Base-by-base conservation (phyloP, 92 coral and sea anemone species). In the Palythoa grandiflora region DNA sequence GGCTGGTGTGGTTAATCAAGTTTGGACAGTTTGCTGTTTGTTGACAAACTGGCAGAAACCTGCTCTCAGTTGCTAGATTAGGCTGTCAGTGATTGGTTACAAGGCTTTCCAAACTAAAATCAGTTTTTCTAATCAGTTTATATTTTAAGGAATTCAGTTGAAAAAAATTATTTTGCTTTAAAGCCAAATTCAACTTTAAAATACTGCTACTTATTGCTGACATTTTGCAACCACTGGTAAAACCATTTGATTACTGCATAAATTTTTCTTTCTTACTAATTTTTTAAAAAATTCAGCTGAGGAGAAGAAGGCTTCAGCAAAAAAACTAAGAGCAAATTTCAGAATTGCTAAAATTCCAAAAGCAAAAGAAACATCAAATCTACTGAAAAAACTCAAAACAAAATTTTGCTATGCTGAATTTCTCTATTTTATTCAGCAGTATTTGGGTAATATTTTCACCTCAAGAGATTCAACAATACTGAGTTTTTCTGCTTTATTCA, bases 21-120 rank as follows among this genome's bases (percentile, higher is more conserved):
- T 86, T 16, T 89, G 91, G 81, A 86, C 92, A 9, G 90, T 92
- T 57, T 87, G 88, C 71, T 86, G 88, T 86, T 72, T 89, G 38
- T 83, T 89, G 55, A 83, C 72, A 13, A 92, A 92, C 75, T 89
- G 86, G 86, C 92, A 89, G 61, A 66, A 39, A 68, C 89, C 92
- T 86, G 88, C 80, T 50, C 77, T 79, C 48, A 87, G 70, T 63
- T 63, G 70, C 70, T 63, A 63, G 70, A 63, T 63, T 2, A 63
- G 70, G 35, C 70, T 63, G 70, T 19, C 70, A 63, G 36, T 63
- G 70, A 63, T 63, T 63, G 70, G 70, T 63, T 63, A 19, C 70
- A 74, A 40, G 78, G 59, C 78, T 74, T 74, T 74, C 57, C 78
- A 74, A 74, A 74, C 78, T 44, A 74, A 74, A 74, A 74, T 74